Conservation (phyloP, 2,888 invertebrate genomes). For the Phortica magna region DNA sequence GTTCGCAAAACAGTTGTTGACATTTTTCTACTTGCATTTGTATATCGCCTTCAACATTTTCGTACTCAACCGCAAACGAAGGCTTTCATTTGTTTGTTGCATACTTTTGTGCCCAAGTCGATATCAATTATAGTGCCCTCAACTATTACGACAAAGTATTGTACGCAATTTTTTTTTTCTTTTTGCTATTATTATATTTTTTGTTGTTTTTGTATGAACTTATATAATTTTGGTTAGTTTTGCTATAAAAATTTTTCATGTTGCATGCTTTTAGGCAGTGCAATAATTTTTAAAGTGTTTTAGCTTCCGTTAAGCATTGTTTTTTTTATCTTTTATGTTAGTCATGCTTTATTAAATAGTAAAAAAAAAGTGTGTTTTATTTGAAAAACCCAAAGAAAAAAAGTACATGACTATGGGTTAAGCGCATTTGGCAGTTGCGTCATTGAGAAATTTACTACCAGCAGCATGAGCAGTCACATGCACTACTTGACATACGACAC, state of each 20-base stretch:
- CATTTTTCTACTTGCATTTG: constrained; percentile 13
- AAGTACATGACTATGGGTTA: not conserved
- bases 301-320: not conserved
- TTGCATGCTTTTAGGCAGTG: constrained; percentile 3
- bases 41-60: not conserved
- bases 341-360: too few relatives aligned
- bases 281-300: not conserved
- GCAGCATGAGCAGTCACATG: not conserved
- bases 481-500: not conserved
- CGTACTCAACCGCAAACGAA: not conserved
- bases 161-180: not conserved
- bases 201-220: not conserved
- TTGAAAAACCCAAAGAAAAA: not conserved
- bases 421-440: not conserved
- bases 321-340: too few relatives aligned
- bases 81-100: constrained; percentile 11
- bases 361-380: not conserved
- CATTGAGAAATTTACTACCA: not conserved
- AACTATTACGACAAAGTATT: not conserved
- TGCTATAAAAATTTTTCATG: not conserved
- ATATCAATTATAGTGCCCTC: constrained; percentile 9
- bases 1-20: constrained; percentile 31
- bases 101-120: not conserved
- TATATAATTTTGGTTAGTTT: not conserved
- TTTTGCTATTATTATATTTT: not conserved